phyloP scores from a whole-genome alignment of 1,140 invertebrate genomes.

The Polypedilum pembai region DNA sequence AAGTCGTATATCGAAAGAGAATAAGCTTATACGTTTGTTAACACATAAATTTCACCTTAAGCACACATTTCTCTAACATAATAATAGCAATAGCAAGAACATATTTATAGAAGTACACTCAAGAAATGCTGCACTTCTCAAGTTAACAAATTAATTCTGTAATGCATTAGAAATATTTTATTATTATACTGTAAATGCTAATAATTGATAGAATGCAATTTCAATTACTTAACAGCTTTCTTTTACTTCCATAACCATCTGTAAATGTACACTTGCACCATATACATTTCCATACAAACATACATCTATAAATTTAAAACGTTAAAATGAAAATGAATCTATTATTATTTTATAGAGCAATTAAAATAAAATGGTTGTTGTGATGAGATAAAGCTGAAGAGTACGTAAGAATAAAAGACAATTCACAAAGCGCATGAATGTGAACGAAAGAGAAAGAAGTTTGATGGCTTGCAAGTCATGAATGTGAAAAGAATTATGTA shows the following conservation, averaged over 20 bases:
- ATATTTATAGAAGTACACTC: background rate
- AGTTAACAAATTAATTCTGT: too few species aligned
- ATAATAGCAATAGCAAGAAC: background rate
- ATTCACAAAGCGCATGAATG: too few species aligned
- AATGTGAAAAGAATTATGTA: background rate
- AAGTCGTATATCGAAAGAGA: too few species aligned
- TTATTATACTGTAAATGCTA: background rate
- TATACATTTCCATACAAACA: background rate
- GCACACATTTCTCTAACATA: background rate
- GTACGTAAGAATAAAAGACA: background rate
- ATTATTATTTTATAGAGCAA: constrained; percentile 1
- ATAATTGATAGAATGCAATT: constrained; percentile 2
- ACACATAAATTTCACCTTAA: background rate
- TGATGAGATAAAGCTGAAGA: background rate
- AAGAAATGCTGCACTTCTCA: too few species aligned
- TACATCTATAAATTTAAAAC: background rate
- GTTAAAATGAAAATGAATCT: background rate
- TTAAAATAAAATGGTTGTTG: background rate
- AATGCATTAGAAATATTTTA: too few species aligned
- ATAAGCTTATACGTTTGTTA: background rate
- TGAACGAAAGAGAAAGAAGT: too few species aligned
- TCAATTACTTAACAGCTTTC: constrained; percentile 15
- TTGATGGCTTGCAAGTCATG: constrained; percentile 2
- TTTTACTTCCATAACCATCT: background rate
- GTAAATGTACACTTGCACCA: background rate